These are phyloP conservation scores for Nanorana parkeri DNA, from an alignment of 2,113 vertebrate genomes.

Conservation along the genomic window DNA sequence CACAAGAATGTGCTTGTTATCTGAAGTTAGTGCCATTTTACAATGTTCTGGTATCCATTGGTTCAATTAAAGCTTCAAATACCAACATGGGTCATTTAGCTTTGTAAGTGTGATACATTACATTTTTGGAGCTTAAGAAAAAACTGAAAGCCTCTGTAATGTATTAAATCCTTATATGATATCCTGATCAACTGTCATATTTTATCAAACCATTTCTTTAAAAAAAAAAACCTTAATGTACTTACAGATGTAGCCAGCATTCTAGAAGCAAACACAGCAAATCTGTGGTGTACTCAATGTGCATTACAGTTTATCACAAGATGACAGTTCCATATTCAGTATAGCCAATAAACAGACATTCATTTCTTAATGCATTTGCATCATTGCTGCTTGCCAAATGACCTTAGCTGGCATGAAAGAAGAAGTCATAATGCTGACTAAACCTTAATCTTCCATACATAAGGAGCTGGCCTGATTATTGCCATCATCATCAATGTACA, in stretches of 20 bases:
- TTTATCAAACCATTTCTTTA: background rate
- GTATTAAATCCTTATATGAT: background rate
- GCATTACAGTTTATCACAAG: conserved; percentile 34
- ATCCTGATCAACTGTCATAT: background rate
- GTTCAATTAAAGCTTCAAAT: too few species aligned
- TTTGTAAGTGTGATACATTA: too few species aligned
- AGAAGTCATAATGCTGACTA: conserved; percentile 22
- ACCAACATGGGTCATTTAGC: too few species aligned
- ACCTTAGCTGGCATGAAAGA: conserved; percentile 31
- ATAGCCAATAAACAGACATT: conserved; percentile 25
- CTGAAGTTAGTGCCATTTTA: too few species aligned
- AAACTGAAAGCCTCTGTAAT: background rate
- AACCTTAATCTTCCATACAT: conserved; percentile 38
- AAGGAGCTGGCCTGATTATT: conserved; percentile 32
- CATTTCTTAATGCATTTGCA: conserved; percentile 47
- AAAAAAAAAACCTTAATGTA: conserved; percentile 3
- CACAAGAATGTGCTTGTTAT: too few species aligned
- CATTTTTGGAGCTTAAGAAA: too few species aligned
- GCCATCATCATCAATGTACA: conserved; percentile 41
- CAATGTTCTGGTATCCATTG: too few species aligned
- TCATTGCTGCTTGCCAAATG: conserved; percentile 38
- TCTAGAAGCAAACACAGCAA: conserved; percentile 11
- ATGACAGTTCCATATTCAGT: conserved; percentile 33
- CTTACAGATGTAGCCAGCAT: conserved; percentile 18
- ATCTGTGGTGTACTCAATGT: conserved; percentile 5